A percentile compares a stretch with the other conserved stretches of the same genome.
phyloP scores from a whole-genome alignment of 2,888 invertebrate species.

The Chymomyza procnemis region DNA sequence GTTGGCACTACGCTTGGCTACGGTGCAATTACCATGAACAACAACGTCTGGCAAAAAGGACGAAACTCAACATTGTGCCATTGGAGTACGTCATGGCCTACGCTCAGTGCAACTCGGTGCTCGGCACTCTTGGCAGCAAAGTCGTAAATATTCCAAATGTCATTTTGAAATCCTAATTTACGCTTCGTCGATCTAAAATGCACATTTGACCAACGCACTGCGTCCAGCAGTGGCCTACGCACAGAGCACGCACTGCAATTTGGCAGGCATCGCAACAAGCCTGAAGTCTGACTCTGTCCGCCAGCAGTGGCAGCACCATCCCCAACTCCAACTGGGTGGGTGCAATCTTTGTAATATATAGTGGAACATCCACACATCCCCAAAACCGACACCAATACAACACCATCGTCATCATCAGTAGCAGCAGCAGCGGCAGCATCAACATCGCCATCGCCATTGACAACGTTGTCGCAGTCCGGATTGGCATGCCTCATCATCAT shows the following conservation, averaged over 20 bases:
- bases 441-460: conserved; percentile 26
- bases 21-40: conserved; percentile 72
- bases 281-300: too few species aligned
- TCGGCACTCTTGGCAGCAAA: conserved; percentile 49
- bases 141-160: conserved; percentile 79
- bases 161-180: conserved; percentile 79
- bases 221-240: conserved; percentile 18
- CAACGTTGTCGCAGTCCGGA: conserved; percentile 53
- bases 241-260: conserved; percentile 66
- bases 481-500: conserved; percentile 71
- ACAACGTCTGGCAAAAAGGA: conserved; percentile 49
- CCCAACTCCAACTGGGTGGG: background rate
- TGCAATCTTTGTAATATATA: conserved; percentile 34
- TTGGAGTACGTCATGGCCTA: background rate
- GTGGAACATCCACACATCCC: conserved; percentile 17
- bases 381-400: conserved; percentile 1
- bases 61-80: background rate
- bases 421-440: conserved; percentile 38
- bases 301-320: background rate
- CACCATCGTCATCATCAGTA: conserved; percentile 39
- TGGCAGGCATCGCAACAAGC: conserved; percentile 12
- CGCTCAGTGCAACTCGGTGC: too few species aligned
- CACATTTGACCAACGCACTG: conserved; percentile 63
- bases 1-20: conserved; percentile 12
- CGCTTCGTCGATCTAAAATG: conserved; percentile 77